Base-by-base conservation (phyloP, 2,113 vertebrate species). In the Xenus cinereus region DNA sequence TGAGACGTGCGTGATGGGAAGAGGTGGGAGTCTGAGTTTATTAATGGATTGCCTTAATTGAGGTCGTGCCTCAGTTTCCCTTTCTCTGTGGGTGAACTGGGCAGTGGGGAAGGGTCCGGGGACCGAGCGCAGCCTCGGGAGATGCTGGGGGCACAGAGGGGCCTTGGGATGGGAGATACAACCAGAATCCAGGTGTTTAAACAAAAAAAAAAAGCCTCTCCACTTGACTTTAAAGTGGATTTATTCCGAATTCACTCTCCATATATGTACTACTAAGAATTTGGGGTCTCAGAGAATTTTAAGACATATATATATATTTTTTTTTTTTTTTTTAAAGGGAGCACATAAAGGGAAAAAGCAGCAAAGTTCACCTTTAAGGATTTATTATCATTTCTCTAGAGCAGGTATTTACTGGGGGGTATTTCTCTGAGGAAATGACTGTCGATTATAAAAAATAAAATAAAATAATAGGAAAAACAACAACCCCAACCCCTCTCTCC, bases 341-440 rank as follows among this genome's bases (percentile, higher is more conserved):
- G 45, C 45, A 23, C 6, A 5, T 1, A 20, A 53, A 14, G 76
- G 32, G n/a, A 12, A 64, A 46, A 84, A 87, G 45, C 94, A 74
- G 78, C 95, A 48, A 35, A 87, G 93, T 96, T 97, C 94, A 91
- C 93, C 94, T 97, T 81, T 90, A 83, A 86, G 93, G 92, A 97
- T 93, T 93, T 94, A 94, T 95, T 83, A 51, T 79, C 6, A 1
- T 89, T 92, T 73, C 78, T 94, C 75, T 48, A 17, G 74, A 77
- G 76, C 64, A 63, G 83, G 74, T 63, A 59, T 94, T 97, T 89
- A 73, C 72, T 6, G 43, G 30, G 71, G 66, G 66, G 83, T 62
- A 92, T 95, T 96, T 95, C 80, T 83, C 30, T 2, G 60, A 90
- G 87, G 79, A 89, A 96, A 79, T 87, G 80, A 76, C 74, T 92